These are phyloP conservation scores for Pseudomugil tenellus DNA, from an alignment of 2,797 vertebrate genomes.

Conservation along the genomic window DNA sequence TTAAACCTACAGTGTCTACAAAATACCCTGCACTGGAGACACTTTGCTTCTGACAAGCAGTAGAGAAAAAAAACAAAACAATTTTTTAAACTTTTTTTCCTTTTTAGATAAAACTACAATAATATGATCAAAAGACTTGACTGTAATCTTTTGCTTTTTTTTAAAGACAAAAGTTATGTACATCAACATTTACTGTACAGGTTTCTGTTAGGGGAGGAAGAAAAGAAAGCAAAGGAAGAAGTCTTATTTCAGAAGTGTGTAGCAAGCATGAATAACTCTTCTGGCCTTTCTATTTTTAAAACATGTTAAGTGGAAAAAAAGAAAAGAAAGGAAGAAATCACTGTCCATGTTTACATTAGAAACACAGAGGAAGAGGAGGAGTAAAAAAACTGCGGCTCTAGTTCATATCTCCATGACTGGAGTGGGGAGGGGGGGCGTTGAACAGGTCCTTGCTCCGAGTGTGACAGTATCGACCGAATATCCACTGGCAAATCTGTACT, in stretches of 20 bases:
- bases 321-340: conserved; percentile 21
- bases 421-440: too few relatives aligned
- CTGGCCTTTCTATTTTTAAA: conserved; percentile 65
- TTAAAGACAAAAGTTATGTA: conserved; percentile 83
- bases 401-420: conserved; percentile 45
- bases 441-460: conserved; percentile 32
- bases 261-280: conserved; percentile 60
- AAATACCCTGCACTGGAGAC: conserved; percentile 57
- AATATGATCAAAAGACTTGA: conserved; percentile 83
- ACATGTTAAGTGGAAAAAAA: conserved; percentile 37
- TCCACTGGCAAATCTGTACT: conserved; percentile 56
- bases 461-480: conserved; percentile 48
- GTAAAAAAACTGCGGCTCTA: conserved; percentile 43
- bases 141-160: conserved; percentile 77
- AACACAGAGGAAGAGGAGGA: conserved; percentile 38
- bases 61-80: conserved; percentile 67
- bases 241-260: conserved; percentile 52
- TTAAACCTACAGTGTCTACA: conserved; percentile 70
- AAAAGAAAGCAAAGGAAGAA: conserved; percentile 21
- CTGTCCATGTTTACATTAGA: conserved; percentile 37
- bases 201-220: conserved; percentile 51
- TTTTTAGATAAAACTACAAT: conserved; percentile 85
- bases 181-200: conserved; percentile 84
- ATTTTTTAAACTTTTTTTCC: conserved; percentile 70
- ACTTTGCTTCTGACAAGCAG: conserved; percentile 64